A percentile compares a stretch with the other conserved stretches of the same genome.
Evolutionary conservation across 2,113 vertebrate genomes (phyloP).

Genomic region (Phaetusa simplex): DNA sequence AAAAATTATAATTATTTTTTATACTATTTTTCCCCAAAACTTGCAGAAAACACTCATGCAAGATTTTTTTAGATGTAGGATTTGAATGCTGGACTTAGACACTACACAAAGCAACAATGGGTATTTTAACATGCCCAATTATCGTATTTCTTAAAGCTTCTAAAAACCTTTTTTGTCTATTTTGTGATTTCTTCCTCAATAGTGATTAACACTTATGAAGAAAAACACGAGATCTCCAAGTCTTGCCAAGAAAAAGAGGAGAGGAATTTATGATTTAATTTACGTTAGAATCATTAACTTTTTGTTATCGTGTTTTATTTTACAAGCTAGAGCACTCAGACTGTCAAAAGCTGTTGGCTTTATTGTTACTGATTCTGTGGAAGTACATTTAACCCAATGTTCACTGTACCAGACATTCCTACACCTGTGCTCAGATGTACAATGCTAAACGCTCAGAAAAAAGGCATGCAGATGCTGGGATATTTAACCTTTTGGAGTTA

Average conservation of each 20-base stretch:
- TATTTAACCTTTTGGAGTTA: background rate
- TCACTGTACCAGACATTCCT: background rate
- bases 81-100: background rate
- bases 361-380: background rate
- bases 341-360: background rate
- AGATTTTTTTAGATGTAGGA: background rate
- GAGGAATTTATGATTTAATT: background rate
- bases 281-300: background rate
- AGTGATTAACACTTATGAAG: background rate
- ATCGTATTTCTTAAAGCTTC: background rate
- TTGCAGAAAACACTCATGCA: background rate
- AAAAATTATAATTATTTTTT: background rate
- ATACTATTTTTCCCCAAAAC: accelerated
- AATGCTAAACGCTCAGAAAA: background rate
- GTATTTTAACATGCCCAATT: background rate
- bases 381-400: background rate
- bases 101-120: background rate
- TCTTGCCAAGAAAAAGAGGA: background rate
- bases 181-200: background rate
- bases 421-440: background rate
- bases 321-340: background rate
- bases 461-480: background rate
- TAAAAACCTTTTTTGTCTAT: background rate
- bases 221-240: background rate
- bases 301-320: background rate